These are phyloP conservation scores for Sinocyclocheilus maitianheensis DNA, from an alignment of 2,113 vertebrate species.

Conservation along the genomic window DNA sequence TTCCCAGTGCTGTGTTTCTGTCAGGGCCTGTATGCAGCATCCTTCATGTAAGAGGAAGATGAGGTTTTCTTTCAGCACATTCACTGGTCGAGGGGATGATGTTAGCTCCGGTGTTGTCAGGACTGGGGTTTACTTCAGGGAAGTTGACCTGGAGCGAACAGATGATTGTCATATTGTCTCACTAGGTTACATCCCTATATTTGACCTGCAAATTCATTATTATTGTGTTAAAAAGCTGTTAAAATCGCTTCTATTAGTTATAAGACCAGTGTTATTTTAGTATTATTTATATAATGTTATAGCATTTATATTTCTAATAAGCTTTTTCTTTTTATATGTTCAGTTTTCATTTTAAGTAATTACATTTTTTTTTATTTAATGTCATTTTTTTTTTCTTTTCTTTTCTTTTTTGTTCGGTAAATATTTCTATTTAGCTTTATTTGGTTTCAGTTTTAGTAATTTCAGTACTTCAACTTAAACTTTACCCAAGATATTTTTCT, in stretches of 20 bases:
- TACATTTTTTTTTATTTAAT: no score
- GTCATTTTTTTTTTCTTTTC: no score
- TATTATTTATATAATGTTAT: not conserved
- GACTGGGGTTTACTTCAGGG: not conserved
- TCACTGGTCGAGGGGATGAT: not conserved
- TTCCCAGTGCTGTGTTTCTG: not conserved
- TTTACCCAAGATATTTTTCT: no score
- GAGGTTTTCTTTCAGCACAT: constrained; percentile 8
- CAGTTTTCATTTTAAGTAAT: no score
- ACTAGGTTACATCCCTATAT: not conserved
- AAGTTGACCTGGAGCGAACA: not conserved
- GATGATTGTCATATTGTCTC: not conserved
- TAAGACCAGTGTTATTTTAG: not conserved
- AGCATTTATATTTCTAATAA: no score
- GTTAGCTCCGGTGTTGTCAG: constrained; percentile 15
- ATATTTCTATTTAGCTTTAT: no score
- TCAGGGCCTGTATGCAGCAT: constrained; percentile 1
- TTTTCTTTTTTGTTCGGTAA: no score
- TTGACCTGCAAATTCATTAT: not conserved
- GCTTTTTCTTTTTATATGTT: no score
- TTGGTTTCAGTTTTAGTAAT: no score
- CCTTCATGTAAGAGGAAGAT: constrained; percentile 13
- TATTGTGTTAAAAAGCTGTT: not conserved
- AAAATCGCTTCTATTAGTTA: not conserved
- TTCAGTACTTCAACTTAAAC: no score